Evolutionary conservation across 1,140 invertebrate genomes (phyloP).

Genomic region (Caenorhabditis elegans): WBcel235 BX284606.5:10906001-10906500

Average conservation of each 20-base stretch:
- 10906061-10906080: not conserved
- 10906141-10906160: not conserved
- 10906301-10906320: too few species aligned
- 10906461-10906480: constrained; percentile 8
- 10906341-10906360: too few species aligned
- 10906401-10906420: constrained; percentile 13
- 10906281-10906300: too few species aligned
- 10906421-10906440: not conserved
- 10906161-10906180: constrained; percentile 20
- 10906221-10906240: too few species aligned
- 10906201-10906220: too few species aligned
- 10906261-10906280: too few species aligned
- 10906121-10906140: not conserved
- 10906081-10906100: constrained; percentile 26
- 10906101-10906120: constrained; percentile 18
- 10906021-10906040: not conserved
- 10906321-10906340: too few species aligned
- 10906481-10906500: not conserved
- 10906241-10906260: too few species aligned
- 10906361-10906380: too few species aligned
- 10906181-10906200: too few species aligned
- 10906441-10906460: constrained; percentile 7
- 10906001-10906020: not conserved
- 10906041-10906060: not conserved
- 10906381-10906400: constrained; percentile 11